Base-by-base conservation (phyloP, 2,797 vertebrate species). In the Sarcophilus harrisii region DNA sequence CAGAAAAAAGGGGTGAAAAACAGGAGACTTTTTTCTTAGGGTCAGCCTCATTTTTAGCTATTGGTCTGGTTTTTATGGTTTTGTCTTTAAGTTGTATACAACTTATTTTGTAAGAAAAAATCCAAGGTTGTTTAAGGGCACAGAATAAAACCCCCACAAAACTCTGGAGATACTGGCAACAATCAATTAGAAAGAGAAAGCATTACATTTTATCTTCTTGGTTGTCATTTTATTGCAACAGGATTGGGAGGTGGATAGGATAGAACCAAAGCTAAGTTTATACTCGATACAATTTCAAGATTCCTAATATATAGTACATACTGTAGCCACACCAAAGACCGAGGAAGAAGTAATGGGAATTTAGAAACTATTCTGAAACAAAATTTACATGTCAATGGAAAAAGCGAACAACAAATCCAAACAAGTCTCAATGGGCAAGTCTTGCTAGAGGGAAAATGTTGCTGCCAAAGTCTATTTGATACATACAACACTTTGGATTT, bases 211-310 rank as follows among this genome's bases (percentile, higher is more conserved):
- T 57, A 3, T 57, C 2, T 52, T 27, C 28, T 93, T 29, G n/a
- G 49, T 89, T 93, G 38, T 91, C 58, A 94, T 93, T 5, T 0
- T 95, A 58, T 58, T n/a, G 10, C 4, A 29, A 45, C 30, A n/a
- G 90, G 30, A 73, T 21, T 45, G 90, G 45, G 62, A 58, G 30
- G 91, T 91, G 54, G 38, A 58, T 58, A 55, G 90, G 93, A 29
- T 94, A 16, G 92, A 93, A 58, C 91, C 38, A 91, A 59, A 94
- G 38, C 14, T 93, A 12, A 95, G 52, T 92, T 92, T 89, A 4
- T 8, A 60, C 3, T 91, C 16, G 18, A 60, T 94, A 30, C n/a
- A 97, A 91, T 93, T 90, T 54, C 38, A 28, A 29, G 57, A 58
- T 1, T 93, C 38, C 60, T 92, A 5, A 66, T 89, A 57, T 55